A percentile compares a stretch with the other conserved stretches of the same genome.
phyloP scores from a whole-genome alignment of 2,113 vertebrate genomes.

The Paedocypris sp. region DNA sequence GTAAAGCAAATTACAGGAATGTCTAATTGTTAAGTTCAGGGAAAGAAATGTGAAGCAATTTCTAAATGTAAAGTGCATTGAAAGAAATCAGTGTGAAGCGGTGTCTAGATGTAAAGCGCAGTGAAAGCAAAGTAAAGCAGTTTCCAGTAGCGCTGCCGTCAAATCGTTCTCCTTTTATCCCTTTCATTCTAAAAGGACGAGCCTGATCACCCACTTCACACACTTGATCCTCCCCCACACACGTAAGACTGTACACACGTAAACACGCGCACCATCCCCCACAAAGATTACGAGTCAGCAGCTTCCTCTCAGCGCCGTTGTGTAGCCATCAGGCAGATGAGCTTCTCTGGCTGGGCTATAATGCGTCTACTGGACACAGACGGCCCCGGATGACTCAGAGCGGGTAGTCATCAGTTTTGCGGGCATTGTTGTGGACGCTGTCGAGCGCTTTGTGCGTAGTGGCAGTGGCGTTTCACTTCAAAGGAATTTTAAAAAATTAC shows the following conservation, averaged over 20 bases:
- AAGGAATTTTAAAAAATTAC: neutral
- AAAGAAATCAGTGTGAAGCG: no score
- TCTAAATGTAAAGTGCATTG: no score
- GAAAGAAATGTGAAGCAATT: no score
- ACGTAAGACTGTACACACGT: conserved; percentile 4
- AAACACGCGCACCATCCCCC: conserved; percentile 30
- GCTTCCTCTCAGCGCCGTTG: conserved; percentile 44
- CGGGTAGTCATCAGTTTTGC: conserved; percentile 21
- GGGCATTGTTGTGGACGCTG: conserved; percentile 7
- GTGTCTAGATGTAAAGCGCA: no score
- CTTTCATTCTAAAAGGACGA: neutral
- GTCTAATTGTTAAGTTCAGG: no score
- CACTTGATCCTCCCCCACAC: conserved; percentile 26
- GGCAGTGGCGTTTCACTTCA: neutral
- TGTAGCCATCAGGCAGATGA: conserved; percentile 10
- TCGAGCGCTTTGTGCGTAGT: neutral
- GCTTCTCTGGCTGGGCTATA: neutral
- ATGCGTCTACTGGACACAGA: conserved; percentile 19
- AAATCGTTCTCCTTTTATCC: neutral
- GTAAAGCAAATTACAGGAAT: no score
- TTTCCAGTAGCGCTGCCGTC: no score
- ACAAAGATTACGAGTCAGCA: conserved; percentile 54
- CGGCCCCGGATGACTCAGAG: conserved; percentile 17
- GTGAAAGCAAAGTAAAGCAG: no score
- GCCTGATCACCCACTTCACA: conserved; percentile 21